These are phyloP conservation scores for Tamias sibiricus DNA, from an alignment of 2,113 vertebrate species.

Conservation along the genomic window DNA sequence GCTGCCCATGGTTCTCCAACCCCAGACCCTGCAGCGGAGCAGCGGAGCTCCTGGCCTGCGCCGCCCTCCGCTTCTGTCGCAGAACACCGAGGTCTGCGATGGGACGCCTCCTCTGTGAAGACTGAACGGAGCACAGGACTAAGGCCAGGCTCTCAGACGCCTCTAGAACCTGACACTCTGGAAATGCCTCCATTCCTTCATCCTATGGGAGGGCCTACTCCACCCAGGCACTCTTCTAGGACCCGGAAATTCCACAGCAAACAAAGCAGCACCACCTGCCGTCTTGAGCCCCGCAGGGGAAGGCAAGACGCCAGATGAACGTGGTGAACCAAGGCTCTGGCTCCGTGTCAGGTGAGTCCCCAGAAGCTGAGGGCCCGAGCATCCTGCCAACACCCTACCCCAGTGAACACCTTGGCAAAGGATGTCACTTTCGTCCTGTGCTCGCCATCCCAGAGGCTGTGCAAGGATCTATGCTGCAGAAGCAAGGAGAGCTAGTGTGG, in stretches of 20 bases:
- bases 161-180: not conserved
- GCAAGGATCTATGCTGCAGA: not conserved
- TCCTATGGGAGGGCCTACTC: not conserved
- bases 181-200: not conserved
- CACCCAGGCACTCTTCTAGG: not conserved
- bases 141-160: not conserved
- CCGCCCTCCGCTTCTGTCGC: not conserved
- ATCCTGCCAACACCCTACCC: not conserved
- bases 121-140: not conserved
- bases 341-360: not conserved
- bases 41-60: not conserved
- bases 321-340: not conserved
- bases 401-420: not conserved
- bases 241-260: not conserved
- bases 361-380: not conserved
- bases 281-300: not conserved
- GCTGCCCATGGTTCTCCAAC: conserved; percentile 21
- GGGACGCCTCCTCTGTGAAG: not conserved
- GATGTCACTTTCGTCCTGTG: not conserved
- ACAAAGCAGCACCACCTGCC: not conserved
- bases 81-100: not conserved
- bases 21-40: not conserved
- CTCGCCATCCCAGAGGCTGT: not conserved
- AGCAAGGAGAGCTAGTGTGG: not conserved
- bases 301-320: not conserved